Conservation (phyloP, 2,888 invertebrate genomes). For the Vesta saturnalis region DNA sequence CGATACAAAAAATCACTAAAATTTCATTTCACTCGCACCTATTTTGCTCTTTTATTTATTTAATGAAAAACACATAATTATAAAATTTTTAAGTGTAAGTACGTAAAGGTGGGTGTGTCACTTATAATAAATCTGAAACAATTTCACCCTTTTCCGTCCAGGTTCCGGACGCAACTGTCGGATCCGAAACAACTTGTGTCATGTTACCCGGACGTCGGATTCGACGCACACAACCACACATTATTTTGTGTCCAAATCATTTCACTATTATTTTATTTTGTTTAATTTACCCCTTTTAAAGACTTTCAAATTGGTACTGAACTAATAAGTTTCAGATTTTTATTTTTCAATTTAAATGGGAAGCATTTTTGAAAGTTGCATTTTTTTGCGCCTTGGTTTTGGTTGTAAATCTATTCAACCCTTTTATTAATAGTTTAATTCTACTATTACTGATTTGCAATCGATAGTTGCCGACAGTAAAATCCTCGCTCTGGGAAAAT, state of each 20-base stretch:
- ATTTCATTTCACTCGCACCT: background rate
- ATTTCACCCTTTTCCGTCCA: slow-evolving; percentile 18
- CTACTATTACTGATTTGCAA: background rate
- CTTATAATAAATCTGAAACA: background rate
- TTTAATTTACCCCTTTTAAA: no score
- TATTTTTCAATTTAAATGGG: no score
- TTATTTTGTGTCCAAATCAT: background rate
- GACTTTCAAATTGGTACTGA: background rate
- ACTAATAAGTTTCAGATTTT: no score
- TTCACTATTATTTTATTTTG: background rate
- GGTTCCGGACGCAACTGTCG: slow-evolving; percentile 31
- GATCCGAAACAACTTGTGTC: slow-evolving; percentile 11
- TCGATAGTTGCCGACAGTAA: background rate
- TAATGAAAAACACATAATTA: background rate
- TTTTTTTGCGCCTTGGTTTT: background rate
- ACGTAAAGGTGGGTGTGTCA: slow-evolving; percentile 32
- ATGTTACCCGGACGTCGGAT: slow-evolving; percentile 26
- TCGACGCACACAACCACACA: slow-evolving; percentile 23
- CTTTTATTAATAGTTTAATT: background rate
- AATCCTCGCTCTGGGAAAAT: background rate
- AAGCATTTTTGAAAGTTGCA: no score
- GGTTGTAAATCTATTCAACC: background rate
- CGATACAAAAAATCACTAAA: background rate
- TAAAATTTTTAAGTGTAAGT: background rate
- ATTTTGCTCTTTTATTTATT: background rate